Percentiles rank a stretch among this genome's conserved stretches.
phyloP scores from a whole-genome alignment of 2,797 vertebrate species.

The Rhinella marina region DNA sequence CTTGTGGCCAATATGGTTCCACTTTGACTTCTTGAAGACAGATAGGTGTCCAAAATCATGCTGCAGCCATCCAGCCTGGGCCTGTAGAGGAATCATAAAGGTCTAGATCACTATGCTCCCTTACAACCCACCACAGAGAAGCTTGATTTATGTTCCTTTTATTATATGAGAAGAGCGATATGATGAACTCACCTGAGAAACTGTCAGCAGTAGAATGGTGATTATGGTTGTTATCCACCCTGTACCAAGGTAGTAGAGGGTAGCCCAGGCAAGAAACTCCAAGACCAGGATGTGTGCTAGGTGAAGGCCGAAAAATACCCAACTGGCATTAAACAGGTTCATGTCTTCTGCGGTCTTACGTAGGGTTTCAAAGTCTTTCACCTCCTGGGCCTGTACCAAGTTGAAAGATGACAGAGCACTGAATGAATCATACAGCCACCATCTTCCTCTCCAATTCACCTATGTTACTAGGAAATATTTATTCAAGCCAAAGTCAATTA shows the following conservation, averaged over 20 bases:
- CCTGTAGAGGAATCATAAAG: conserved; percentile 69
- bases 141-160: neutral
- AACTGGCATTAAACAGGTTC: conserved; percentile 81
- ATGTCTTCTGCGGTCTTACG: conserved; percentile 78
- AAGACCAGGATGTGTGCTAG: conserved; percentile 87
- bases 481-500: neutral
- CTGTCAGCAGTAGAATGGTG: conserved; percentile 77
- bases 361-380: conserved; percentile 85
- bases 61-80: conserved; percentile 86
- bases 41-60: conserved; percentile 91
- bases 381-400: conserved; percentile 75
- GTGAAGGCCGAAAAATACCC: conserved; percentile 86
- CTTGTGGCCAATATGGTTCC: conserved; percentile 91
- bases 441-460: neutral
- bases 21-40: conserved; percentile 86
- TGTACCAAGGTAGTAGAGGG: conserved; percentile 80
- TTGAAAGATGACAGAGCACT: neutral
- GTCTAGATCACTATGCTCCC: neutral
- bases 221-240: conserved; percentile 86
- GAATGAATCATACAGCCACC: neutral
- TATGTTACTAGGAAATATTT: neutral
- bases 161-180: neutral
- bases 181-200: conserved; percentile 81
- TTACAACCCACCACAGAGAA: too few species aligned
- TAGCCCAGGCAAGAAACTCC: conserved; percentile 83